These are phyloP conservation scores for Epirrhoe tristata DNA, from an alignment of 2,888 invertebrate genomes.

Conservation along the genomic window DNA sequence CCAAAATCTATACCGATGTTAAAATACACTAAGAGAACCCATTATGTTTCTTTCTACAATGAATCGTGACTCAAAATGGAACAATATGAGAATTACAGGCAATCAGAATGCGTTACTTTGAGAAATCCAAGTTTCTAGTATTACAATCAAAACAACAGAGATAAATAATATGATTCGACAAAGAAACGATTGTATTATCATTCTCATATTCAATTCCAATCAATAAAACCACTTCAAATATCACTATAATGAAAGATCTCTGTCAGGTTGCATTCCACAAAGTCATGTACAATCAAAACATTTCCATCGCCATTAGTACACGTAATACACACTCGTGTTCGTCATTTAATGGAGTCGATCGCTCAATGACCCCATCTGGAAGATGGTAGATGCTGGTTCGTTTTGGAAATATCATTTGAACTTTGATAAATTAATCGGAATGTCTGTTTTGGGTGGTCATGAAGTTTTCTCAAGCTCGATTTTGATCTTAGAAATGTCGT, in stretches of 20 bases:
- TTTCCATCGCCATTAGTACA: constrained; percentile 57
- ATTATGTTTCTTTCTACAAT: no score
- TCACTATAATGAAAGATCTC: not conserved
- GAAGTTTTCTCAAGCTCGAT: not conserved
- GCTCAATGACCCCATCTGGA: constrained; percentile 76
- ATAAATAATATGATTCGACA: no score
- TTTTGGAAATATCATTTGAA: constrained; percentile 53
- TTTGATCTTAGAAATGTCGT: not conserved
- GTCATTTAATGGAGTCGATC: constrained; percentile 75
- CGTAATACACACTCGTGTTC: constrained; percentile 63
- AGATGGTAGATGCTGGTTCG: constrained; percentile 62
- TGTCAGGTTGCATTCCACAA: constrained; percentile 12
- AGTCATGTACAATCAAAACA: constrained; percentile 35
- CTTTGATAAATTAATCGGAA: constrained; percentile 17
- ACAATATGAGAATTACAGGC: no score
- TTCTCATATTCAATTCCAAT: not conserved
- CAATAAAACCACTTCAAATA: constrained; percentile 1
- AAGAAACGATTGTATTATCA: no score
- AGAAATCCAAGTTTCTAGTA: no score
- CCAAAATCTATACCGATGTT: not conserved
- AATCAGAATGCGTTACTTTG: no score
- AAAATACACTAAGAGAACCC: no score
- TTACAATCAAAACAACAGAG: no score
- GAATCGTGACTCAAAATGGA: no score
- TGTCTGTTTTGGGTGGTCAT: constrained; percentile 2